Percentiles rank a stretch among this genome's conserved stretches.
These are phyloP conservation scores for Streblospio benedicti DNA, from an alignment of 1,140 invertebrate genomes.

Conservation along the genomic window DNA sequence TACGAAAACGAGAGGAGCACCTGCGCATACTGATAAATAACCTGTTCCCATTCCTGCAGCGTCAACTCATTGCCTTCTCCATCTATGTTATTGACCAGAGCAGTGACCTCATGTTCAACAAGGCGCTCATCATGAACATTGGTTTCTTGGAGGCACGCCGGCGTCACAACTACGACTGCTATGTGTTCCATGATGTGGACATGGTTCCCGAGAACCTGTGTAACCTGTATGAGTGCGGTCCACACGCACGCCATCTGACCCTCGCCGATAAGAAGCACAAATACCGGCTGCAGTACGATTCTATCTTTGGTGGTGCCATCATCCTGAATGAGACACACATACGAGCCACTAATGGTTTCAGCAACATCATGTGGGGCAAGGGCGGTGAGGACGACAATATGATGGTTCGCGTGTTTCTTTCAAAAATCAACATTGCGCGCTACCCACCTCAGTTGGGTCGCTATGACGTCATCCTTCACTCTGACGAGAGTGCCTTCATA, in stretches of 20 bases:
- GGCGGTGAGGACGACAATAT: too few species aligned
- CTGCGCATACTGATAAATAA: not conserved
- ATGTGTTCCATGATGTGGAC: slow-evolving; percentile 89
- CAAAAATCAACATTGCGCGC: too few species aligned
- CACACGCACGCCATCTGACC: slow-evolving; percentile 20
- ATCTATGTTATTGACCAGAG: slow-evolving; percentile 9
- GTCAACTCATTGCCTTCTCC: not conserved
- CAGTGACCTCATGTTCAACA: slow-evolving; percentile 78
- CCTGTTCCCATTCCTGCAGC: slow-evolving; percentile 1
- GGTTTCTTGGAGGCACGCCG: slow-evolving; percentile 65
- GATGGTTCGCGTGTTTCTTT: too few species aligned
- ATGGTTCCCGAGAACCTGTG: slow-evolving; percentile 79
- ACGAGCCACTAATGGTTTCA: too few species aligned
- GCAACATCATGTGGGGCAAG: too few species aligned
- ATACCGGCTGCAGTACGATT: not conserved
- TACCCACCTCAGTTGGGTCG: too few species aligned
- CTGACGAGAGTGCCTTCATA: too few species aligned
- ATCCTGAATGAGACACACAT: too few species aligned
- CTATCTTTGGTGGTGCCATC: too few species aligned
- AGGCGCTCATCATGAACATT: slow-evolving; percentile 82
- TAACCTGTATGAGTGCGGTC: too few species aligned
- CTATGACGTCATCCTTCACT: too few species aligned
- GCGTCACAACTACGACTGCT: slow-evolving; percentile 63
- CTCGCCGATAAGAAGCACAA: slow-evolving; percentile 19
- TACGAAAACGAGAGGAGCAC: slow-evolving; percentile 2